These are phyloP conservation scores for Epinephelus awoara DNA, from an alignment of 2,797 vertebrate species.

Conservation along the genomic window DNA sequence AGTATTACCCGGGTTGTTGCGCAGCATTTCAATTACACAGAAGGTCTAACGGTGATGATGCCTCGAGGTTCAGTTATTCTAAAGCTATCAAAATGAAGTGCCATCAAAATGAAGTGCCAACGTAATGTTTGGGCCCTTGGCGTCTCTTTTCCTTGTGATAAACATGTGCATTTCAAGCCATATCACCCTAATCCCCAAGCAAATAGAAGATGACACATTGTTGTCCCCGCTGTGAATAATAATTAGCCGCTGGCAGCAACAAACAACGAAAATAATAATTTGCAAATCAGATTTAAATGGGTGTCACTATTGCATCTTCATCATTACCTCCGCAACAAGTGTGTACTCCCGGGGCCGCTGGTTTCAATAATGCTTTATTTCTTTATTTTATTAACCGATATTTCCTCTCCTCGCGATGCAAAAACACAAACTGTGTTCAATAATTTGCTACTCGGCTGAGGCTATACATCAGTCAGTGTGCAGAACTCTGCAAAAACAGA, in stretches of 20 bases:
- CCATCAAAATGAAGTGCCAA: slow-evolving; percentile 50
- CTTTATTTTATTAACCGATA: slow-evolving; percentile 40
- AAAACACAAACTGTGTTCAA: slow-evolving; percentile 23
- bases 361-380: slow-evolving; percentile 37
- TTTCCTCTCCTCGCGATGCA: background rate
- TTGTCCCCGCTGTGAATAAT: slow-evolving; percentile 75
- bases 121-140: slow-evolving; percentile 70
- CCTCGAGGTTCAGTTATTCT: slow-evolving; percentile 40
- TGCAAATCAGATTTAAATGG: slow-evolving; percentile 76
- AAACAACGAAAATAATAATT: slow-evolving; percentile 68
- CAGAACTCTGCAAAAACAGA: slow-evolving; percentile 43
- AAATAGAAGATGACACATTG: slow-evolving; percentile 75
- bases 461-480: slow-evolving; percentile 44
- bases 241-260: slow-evolving; percentile 70
- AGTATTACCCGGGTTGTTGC: slow-evolving; percentile 4
- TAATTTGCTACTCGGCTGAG: slow-evolving; percentile 34
- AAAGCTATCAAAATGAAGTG: slow-evolving; percentile 48
- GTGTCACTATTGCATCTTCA: slow-evolving; percentile 60
- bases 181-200: slow-evolving; percentile 70
- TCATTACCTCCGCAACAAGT: slow-evolving; percentile 66
- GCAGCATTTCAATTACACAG: slow-evolving; percentile 43
- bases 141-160: slow-evolving; percentile 48
- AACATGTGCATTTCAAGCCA: slow-evolving; percentile 62
- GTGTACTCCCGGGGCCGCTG: slow-evolving; percentile 45
- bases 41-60: slow-evolving; percentile 26